Evolutionary conservation across 1,140 invertebrate genomes (phyloP), one percentile per base, ranked within the genome.

Genomic region (Trachelipus rathkii): DNA sequence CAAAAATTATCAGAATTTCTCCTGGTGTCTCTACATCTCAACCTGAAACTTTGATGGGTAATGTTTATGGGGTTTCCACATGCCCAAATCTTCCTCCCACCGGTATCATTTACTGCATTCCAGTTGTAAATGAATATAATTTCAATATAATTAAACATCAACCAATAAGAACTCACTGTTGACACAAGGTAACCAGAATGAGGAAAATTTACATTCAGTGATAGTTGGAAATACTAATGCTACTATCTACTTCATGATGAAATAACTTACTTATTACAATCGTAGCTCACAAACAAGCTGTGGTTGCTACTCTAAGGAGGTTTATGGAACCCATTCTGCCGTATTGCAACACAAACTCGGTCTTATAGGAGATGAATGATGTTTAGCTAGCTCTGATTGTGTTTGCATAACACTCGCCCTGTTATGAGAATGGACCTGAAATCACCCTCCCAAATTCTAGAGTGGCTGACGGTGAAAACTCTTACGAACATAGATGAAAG

Each of bases 371-470:
- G 74, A 81, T n/a, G 68, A 78, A 77, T 81, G 79, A 81, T 71
- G 79, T 81, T 24, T n/a, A 81, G 74, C 71, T n/a, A 81, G 79
- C 67, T 78, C 79, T 66, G 79, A 78, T 50, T 78, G 77, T 76
- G 77, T n/a, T 78, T 60, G 74, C 71, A 11, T n/a, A 44, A 53
- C 19, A 67, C 60, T 66, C 11, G 11, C 19, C 11, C 50, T 19
- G 8, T 60, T 13, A 60, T n/a, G 50, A 60, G 50, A n/a, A 60
- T 19, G 44, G 71, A 10, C 79, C 77, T 11, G 33, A n/a, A 75
- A 21, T 81, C 79, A 10, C 79, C 79, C 7, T 81, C 79, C n/a
- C 79, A 81, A n/a, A n/a, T n/a, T 72, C 79, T n/a, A 81, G 77
- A 78, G 77, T 75, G n/a, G 79, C 79, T 21, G 79, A 81, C n/a